Conservation (phyloP, 2,113 vertebrate genomes). For the Ameiurus melas region DNA sequence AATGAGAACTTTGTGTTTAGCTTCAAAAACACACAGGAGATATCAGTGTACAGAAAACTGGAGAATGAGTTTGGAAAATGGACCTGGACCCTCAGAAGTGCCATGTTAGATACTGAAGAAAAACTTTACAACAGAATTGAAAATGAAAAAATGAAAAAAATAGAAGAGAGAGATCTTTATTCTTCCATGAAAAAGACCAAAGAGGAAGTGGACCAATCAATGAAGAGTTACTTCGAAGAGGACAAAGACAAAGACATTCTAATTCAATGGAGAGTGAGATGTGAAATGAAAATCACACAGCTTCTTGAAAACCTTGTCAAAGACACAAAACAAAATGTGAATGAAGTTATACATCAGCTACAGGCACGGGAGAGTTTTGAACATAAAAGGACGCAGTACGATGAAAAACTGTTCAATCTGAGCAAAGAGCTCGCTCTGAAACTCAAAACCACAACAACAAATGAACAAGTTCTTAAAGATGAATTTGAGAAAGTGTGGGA, state of each 20-base stretch:
- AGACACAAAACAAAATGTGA: slow-evolving; percentile 53
- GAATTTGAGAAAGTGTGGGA: slow-evolving; percentile 58
- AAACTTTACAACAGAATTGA: slow-evolving; percentile 55
- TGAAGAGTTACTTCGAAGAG: slow-evolving; percentile 63
- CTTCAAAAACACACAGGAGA: slow-evolving; percentile 12
- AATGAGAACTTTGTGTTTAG: slow-evolving; percentile 50
- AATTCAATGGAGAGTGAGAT: slow-evolving; percentile 62
- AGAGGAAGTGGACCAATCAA: slow-evolving; percentile 43
- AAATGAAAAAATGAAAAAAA: slow-evolving; percentile 35
- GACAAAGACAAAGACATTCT: slow-evolving; percentile 56
- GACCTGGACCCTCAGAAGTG: slow-evolving; percentile 43
- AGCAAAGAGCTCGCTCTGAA: slow-evolving; percentile 55
- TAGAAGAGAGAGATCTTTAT: slow-evolving; percentile 31
- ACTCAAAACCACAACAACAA: slow-evolving; percentile 33
- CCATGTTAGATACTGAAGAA: slow-evolving; percentile 57
- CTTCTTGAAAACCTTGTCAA: slow-evolving; percentile 51
- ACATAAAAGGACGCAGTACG: slow-evolving; percentile 41
- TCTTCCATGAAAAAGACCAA: slow-evolving; percentile 15
- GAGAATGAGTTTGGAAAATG: slow-evolving; percentile 45
- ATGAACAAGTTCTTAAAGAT: slow-evolving; percentile 48
- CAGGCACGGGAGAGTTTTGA: slow-evolving; percentile 52
- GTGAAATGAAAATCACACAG: slow-evolving; percentile 49
- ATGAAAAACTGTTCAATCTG: slow-evolving; percentile 52
- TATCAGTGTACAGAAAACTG: slow-evolving; percentile 57
- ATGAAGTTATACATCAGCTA: slow-evolving; percentile 46